phyloP scores from a whole-genome alignment of 2,888 invertebrate genomes.

The Escarpia spicata region DNA sequence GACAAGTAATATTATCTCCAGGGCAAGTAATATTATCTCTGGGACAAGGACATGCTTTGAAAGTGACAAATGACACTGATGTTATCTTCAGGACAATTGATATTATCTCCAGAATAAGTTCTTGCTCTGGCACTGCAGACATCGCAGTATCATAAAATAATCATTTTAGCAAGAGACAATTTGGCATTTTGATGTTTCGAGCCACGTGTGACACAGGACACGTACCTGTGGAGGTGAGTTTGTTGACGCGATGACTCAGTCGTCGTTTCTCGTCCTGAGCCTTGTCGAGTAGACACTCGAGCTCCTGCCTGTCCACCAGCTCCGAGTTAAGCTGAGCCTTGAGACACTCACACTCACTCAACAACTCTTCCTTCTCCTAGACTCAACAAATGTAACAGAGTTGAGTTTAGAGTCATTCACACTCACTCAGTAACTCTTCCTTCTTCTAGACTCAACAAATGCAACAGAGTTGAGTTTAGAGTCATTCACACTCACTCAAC shows the following conservation, averaged over 20 bases:
- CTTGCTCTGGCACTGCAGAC: not conserved
- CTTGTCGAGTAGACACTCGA: slow-evolving; percentile 59
- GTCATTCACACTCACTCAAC: too few species aligned
- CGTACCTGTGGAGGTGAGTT: slow-evolving; percentile 62
- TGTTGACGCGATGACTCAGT: slow-evolving; percentile 58
- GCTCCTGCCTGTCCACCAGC: slow-evolving; percentile 46
- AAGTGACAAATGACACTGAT: not conserved
- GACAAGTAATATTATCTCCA: slow-evolving; percentile 49
- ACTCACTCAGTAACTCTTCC: too few species aligned
- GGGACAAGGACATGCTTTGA: slow-evolving; percentile 64
- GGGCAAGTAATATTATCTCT: slow-evolving; percentile 48
- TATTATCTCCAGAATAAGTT: too few species aligned
- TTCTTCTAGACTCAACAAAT: too few species aligned
- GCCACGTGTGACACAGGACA: not conserved
- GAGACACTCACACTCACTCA: slow-evolving; percentile 12
- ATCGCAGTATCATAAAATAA: not conserved
- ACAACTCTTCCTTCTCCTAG: not conserved
- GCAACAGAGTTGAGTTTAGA: too few species aligned
- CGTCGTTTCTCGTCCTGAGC: slow-evolving; percentile 62
- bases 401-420: too few species aligned
- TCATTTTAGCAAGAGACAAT: not conserved
- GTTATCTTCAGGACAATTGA: not conserved
- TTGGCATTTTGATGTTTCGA: not conserved
- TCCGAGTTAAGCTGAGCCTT: slow-evolving; percentile 38
- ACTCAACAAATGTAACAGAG: not conserved